phyloP scores from a whole-genome alignment of 2,888 invertebrate species.

The Brachypterus glaber region DNA sequence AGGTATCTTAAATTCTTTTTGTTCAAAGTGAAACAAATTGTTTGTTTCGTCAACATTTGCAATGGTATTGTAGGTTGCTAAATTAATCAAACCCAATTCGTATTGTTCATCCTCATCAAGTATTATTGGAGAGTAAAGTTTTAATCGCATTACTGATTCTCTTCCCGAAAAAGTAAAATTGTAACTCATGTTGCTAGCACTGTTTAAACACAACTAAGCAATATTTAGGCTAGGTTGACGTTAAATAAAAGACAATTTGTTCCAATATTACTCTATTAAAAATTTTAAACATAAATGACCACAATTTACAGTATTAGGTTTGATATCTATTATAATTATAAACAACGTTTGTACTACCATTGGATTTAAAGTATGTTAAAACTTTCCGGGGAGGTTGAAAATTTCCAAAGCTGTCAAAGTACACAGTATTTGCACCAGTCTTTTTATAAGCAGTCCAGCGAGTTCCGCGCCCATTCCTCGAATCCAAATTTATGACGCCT shows the following conservation, averaged over 20 bases:
- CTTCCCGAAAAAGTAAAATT: neutral
- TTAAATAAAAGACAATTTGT: too few species aligned
- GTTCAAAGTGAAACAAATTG: conserved; percentile 24
- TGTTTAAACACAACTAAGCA: conserved; percentile 3
- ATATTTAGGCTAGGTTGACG: too few species aligned
- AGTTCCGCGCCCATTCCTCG: conserved; percentile 3
- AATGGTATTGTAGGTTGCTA: conserved; percentile 26
- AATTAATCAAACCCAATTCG: conserved; percentile 25
- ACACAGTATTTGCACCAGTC: neutral
- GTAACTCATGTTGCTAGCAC: neutral
- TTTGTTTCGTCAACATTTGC: conserved; percentile 30
- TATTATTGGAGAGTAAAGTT: conserved; percentile 21
- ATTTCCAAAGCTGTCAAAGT: conserved; percentile 8
- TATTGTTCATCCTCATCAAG: conserved; percentile 19
- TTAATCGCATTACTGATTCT: neutral
- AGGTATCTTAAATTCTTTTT: conserved; percentile 25
- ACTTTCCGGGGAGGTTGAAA: neutral
- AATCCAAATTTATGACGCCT: conserved; percentile 12
- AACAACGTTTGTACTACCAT: too few species aligned
- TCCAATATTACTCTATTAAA: too few species aligned
- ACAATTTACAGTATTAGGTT: too few species aligned
- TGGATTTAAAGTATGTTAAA: neutral
- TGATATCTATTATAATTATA: too few species aligned
- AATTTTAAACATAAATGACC: too few species aligned
- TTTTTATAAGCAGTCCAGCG: conserved; percentile 9